Percentiles rank a stretch among this genome's conserved stretches.
Evolutionary conservation across 37 sponge, comb jelly and placozoan genomes (phyloP).

Genomic region (Aphrocallistes beatrix): DNA sequence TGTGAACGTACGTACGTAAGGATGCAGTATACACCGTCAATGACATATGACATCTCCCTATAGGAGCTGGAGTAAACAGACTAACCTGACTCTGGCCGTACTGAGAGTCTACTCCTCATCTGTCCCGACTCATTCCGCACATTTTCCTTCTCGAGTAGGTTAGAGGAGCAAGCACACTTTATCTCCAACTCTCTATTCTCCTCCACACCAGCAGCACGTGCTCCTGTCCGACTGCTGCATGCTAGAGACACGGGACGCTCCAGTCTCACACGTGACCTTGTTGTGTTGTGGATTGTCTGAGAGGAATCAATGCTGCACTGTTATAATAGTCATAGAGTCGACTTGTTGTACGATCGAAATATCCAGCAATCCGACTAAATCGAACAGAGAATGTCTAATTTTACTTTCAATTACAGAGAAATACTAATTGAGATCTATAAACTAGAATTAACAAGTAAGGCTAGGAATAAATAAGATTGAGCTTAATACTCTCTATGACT

Average conservation of each 20-base stretch:
- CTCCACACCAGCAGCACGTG: neutral
- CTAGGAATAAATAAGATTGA: too few species aligned
- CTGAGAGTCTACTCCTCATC: slow-evolving; percentile 3
- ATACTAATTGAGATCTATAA: too few species aligned
- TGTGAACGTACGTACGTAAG: too few species aligned
- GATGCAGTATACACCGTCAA: too few species aligned
- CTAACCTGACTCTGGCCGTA: neutral
- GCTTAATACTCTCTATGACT: too few species aligned
- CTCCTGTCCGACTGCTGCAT: neutral
- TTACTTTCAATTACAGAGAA: too few species aligned
- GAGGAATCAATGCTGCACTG: neutral
- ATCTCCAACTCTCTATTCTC: neutral
- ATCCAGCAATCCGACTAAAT: too few species aligned
- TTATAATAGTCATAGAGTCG: neutral
- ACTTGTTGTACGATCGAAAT: too few species aligned
- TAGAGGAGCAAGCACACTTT: neutral
- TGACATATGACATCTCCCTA: too few species aligned
- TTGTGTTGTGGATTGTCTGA: neutral
- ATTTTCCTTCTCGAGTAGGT: neutral
- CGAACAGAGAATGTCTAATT: too few species aligned
- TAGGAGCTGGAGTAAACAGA: too few species aligned
- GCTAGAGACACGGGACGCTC: neutral
- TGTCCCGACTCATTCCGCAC: slow-evolving; percentile 3
- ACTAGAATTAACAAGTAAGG: too few species aligned
- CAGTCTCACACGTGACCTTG: neutral